Base-by-base conservation (phyloP, 2,888 invertebrate genomes). In the Mylabris sibirica region DNA sequence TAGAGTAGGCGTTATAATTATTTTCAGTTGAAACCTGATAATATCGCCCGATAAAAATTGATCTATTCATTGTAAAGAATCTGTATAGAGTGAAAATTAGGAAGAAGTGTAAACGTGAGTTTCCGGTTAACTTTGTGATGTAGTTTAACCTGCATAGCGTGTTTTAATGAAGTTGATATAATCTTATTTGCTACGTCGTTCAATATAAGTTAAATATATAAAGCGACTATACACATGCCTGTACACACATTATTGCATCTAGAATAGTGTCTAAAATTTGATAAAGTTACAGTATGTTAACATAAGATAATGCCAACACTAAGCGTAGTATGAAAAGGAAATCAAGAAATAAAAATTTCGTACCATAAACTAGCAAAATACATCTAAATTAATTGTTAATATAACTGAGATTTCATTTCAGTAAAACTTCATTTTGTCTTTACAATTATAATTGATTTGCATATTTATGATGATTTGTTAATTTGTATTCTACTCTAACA, bases 231-330 rank as follows among this genome's bases (percentile, higher is more conserved):
- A 60, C 35, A 60, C 60, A 60, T 35, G 60, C 9, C 17, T 60
- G 1, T 60, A 17, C 38, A 17, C 38, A 38, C 60, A 3, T 26
- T 60, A 60, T 34, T 60, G 34, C 60, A 20, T 34, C 60, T 14
- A 57, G 34, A 57, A 66, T 66, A 61, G 66, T 22, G 20, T 57
- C 35, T 26, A 57, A 67, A 59, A 60, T 35, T 38, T 59, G 65
- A 22, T 59, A 59, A 38, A 22, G 14, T 22, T 11, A 38, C 34
- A 26, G 12, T 20, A 38, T 38, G 24, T 60, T 60, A 17, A 30
- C 30, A 24, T 14, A 35, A 34, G n/a, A 60, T 12, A 14, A 11
- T 0, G 17, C 17, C 17, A 34, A 38, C 35, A 35, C n/a, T 26
- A 11, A n/a, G 35, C 5, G 12, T 14, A 20, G n/a, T 49, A 11